Conservation (phyloP, 2,888 invertebrate species). For the Drosophila sordidula region DNA sequence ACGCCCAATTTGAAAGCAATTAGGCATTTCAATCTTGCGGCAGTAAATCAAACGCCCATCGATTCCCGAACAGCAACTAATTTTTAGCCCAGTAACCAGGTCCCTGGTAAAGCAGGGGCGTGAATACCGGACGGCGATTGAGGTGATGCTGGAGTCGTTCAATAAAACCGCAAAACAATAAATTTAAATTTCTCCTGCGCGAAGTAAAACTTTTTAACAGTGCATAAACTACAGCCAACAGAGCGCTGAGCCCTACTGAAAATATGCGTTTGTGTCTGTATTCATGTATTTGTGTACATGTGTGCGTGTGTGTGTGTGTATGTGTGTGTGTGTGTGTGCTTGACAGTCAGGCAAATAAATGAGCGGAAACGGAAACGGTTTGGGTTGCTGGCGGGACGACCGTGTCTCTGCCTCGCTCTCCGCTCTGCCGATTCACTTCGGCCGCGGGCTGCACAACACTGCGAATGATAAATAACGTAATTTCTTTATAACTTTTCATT, state of each 20-base stretch:
- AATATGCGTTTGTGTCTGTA: conserved; percentile 27
- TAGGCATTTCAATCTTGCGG: conserved; percentile 66
- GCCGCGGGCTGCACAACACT: conserved; percentile 54
- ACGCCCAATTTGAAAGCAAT: conserved; percentile 74
- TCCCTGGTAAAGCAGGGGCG: conserved; percentile 1
- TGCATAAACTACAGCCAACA: conserved; percentile 60
- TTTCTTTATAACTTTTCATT: conserved; percentile 79
- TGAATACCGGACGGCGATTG: conserved; percentile 11
- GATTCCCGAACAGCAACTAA: conserved; percentile 66
- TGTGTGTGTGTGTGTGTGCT: conserved; percentile 43
- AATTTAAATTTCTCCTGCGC: conserved; percentile 72
- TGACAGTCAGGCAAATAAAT: conserved; percentile 76
- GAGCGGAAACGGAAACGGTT: conserved; percentile 78
- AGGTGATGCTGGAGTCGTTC: conserved; percentile 51
- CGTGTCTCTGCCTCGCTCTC: conserved; percentile 19
- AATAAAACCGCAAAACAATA: conserved; percentile 78
- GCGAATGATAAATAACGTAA: conserved; percentile 78
- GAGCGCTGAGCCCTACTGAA: conserved; percentile 12
- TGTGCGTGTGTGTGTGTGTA: neutral
- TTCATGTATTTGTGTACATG: conserved; percentile 10
- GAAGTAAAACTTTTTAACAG: conserved; percentile 71
- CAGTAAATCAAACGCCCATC: conserved; percentile 79
- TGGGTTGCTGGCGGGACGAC: conserved; percentile 52
- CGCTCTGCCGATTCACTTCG: conserved; percentile 11
- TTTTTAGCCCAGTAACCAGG: conserved; percentile 51